A percentile compares a stretch with the other conserved stretches of the same genome.
Evolutionary conservation across 2,888 invertebrate species (phyloP).

Genomic region (Melieria crassipennis): DNA sequence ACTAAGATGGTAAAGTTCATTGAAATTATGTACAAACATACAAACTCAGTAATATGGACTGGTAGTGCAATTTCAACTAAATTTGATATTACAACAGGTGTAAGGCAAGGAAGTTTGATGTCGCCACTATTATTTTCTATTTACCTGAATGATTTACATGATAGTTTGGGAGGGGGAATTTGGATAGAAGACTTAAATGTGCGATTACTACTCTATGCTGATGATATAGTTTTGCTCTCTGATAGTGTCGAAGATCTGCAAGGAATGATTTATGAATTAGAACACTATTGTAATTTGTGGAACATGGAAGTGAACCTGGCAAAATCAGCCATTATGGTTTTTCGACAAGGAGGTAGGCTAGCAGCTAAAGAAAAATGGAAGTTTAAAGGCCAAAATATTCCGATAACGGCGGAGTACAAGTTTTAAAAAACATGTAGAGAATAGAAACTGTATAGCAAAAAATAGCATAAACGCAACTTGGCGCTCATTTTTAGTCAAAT

Average conservation of each 20-base stretch:
- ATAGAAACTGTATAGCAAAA: constrained; percentile 5
- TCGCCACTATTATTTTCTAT: neutral
- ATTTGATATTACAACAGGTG: neutral
- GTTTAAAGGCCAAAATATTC: neutral
- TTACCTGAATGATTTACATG: neutral
- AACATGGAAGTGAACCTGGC: too few relatives aligned
- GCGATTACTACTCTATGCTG: neutral
- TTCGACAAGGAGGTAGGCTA: neutral
- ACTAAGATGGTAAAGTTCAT: neutral
- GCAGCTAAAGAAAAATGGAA: neutral
- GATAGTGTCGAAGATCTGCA: too few relatives aligned
- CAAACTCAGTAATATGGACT: constrained; percentile 1
- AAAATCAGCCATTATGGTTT: too few relatives aligned
- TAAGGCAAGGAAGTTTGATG: neutral
- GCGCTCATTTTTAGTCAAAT: neutral
- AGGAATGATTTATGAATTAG: too few relatives aligned
- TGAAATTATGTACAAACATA: neutral
- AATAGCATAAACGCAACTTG: neutral
- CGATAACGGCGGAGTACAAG: neutral
- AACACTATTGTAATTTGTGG: too few relatives aligned
- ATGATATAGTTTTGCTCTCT: too few relatives aligned
- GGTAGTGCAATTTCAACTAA: neutral
- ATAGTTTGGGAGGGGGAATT: constrained; percentile 1
- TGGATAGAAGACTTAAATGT: neutral
- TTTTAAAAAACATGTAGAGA: neutral